Base-by-base conservation (phyloP, 2,888 invertebrate species). In the Leptinotarsa haldemani region DNA sequence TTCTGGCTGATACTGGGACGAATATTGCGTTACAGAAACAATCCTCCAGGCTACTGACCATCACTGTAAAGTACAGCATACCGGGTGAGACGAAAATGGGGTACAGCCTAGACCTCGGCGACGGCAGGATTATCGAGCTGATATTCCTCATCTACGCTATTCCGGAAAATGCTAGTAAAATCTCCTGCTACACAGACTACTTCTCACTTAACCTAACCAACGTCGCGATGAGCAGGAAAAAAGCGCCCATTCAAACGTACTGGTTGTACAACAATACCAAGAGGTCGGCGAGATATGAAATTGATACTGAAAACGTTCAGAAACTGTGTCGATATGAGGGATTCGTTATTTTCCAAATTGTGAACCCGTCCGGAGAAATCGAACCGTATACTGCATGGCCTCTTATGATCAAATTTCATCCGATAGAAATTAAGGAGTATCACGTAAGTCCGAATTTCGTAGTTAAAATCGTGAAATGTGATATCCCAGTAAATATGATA, bases 251-350 rank as follows among this genome's bases (percentile, higher is more conserved):
- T 48, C 80, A 88, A 85, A 80, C 83, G 20, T 86, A 84, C 77
- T 88, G 88, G 87, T 74, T 89, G 20, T 85, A 87, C 74, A 89
- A 89, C 74, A 85, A 86, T 73, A 85, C 86, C 2, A 76, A 74
- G 47, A 74, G 80, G 3, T 67, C 78, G 22, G 80, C 86, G 15
- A 70, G 80, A 2, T 88, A 85, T 70, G 75, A 79, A 2, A 58
- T 88, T 50, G 81, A 86, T 70, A 79, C 68, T 7, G 70, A 64
- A 52, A 77, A 82, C 13, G 66, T 88, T 12, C 47, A 77, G 15
- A 70, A 78, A 73, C 52, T 85, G n/a, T 86, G 87, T 74, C 76
- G 81, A 40, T 50, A 74, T 16, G 83, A 86, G 70, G 82, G 80
- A 15, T 85, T 84, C 71, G 79, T 84, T 25, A 82, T 88, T 70